Evolutionary conservation across 2,113 vertebrate species (phyloP).

Genomic region (Elephas maximus): DNA sequence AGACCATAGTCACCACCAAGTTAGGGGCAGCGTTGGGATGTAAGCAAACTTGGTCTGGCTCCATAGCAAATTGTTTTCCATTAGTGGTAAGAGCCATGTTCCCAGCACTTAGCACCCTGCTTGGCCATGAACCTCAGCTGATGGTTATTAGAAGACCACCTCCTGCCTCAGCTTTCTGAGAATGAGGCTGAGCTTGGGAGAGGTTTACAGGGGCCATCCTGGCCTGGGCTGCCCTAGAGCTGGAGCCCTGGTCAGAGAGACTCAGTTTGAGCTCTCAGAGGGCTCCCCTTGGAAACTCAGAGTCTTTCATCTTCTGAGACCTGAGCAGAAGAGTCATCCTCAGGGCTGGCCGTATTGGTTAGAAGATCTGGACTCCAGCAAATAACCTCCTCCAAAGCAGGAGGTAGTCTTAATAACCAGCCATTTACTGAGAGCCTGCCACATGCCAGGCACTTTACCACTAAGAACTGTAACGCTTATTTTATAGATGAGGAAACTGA

Average conservation of each 20-base stretch:
- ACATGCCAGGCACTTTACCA: neutral
- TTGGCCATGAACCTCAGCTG: too few species aligned
- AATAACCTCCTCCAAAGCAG: neutral
- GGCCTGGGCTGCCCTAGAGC: neutral
- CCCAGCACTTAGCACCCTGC: neutral
- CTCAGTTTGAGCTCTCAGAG: neutral
- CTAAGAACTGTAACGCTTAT: rapidly evolving
- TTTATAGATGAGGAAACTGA: neutral
- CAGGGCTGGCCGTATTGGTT: neutral
- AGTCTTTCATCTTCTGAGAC: neutral
- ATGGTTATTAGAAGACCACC: neutral
- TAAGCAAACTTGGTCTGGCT: neutral
- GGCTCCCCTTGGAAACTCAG: neutral
- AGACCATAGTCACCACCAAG: neutral
- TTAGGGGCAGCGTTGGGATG: neutral
- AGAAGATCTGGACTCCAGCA: neutral
- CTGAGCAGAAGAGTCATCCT: neutral
- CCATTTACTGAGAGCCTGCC: neutral
- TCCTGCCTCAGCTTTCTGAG: neutral
- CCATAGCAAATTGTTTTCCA: neutral
- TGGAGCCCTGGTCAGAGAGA: neutral
- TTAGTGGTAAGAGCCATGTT: neutral
- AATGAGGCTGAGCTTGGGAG: neutral
- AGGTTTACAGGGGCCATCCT: too few species aligned
- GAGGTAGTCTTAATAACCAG: neutral